Conservation (phyloP, 2,113 vertebrate species). For the Carassius carassius region DNA sequence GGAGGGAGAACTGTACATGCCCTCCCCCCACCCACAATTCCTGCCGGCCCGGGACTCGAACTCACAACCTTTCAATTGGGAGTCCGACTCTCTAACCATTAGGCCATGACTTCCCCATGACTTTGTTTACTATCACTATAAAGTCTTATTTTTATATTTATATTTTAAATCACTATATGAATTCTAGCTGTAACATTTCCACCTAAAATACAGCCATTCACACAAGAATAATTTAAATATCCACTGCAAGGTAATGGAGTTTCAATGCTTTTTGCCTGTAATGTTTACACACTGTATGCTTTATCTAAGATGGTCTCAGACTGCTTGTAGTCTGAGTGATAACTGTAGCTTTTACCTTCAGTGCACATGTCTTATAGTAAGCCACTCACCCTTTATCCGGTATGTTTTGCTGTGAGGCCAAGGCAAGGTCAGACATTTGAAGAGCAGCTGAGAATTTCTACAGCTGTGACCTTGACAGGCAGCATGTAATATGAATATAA, state of each 20-base stretch:
- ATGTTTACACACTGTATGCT: not conserved
- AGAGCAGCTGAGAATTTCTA: slow-evolving; percentile 35
- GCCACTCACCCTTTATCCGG: slow-evolving; percentile 30
- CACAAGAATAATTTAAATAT: not conserved
- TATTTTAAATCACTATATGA: too few relatives aligned
- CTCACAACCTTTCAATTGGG: too few relatives aligned
- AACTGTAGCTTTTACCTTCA: slow-evolving; percentile 5
- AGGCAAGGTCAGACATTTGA: slow-evolving; percentile 63
- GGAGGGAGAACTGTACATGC: too few relatives aligned
- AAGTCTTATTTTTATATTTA: too few relatives aligned
- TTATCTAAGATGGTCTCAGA: not conserved
- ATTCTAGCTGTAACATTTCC: not conserved
- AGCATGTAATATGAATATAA: slow-evolving; percentile 76
- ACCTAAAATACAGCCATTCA: not conserved
- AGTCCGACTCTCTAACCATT: too few relatives aligned
- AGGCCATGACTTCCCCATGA: too few relatives aligned
- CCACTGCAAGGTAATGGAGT: not conserved
- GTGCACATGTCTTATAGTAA: slow-evolving; percentile 55
- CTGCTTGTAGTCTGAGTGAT: slow-evolving; percentile 18
- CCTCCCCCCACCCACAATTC: too few relatives aligned
- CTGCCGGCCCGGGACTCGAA: too few relatives aligned
- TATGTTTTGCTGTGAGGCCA: slow-evolving; percentile 19
- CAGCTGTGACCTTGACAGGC: slow-evolving; percentile 65
- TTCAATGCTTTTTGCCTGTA: not conserved
- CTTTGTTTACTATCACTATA: too few relatives aligned